A percentile compares a stretch with the other conserved stretches of the same genome.
phyloP scores from a whole-genome alignment of 2,113 vertebrate genomes.

The Trematocara unimaculatum region DNA sequence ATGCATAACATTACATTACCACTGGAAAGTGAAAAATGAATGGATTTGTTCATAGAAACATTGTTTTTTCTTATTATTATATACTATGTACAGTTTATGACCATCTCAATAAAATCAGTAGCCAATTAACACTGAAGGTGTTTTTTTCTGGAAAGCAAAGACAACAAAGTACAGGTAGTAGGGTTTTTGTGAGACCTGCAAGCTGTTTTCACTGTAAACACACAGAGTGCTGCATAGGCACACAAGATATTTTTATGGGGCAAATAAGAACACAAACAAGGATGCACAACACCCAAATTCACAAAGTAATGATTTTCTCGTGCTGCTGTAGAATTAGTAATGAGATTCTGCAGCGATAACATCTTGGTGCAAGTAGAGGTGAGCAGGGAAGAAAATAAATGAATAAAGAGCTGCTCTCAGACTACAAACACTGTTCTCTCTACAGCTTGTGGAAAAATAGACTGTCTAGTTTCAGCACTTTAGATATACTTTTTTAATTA shows the following conservation, averaged over 20 bases:
- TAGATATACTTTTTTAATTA: background rate
- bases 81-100: background rate
- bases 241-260: background rate
- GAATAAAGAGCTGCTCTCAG: background rate
- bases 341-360: background rate
- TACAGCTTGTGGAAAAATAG: background rate
- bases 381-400: background rate
- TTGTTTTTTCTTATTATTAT: background rate
- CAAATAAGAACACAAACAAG: background rate
- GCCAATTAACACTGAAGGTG: background rate
- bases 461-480: background rate
- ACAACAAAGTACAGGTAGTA: background rate
- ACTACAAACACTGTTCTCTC: background rate
- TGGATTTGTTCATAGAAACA: background rate
- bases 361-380: background rate
- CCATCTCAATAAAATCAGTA: background rate
- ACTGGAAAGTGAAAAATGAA: background rate
- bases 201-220: constrained; percentile 24
- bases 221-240: background rate
- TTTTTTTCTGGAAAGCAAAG: background rate
- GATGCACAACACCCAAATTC: background rate
- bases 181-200: background rate
- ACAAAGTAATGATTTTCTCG: constrained; percentile 9
- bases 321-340: background rate
- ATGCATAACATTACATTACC: background rate